phyloP scores from a whole-genome alignment of 2,888 invertebrate genomes.

The Cotesia congregata region DNA sequence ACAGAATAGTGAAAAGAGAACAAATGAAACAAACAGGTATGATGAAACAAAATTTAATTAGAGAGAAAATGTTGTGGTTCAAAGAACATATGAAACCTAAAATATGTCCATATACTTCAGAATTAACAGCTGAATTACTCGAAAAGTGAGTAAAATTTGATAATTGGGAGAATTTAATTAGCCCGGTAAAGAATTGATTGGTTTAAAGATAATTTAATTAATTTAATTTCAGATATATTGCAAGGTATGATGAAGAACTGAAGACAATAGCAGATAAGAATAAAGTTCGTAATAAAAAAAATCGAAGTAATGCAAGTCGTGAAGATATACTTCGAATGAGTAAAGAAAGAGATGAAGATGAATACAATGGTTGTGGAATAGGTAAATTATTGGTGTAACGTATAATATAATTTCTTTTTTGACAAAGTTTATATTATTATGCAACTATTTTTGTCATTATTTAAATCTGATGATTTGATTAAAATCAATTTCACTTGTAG shows the following conservation, averaged over 20 bases:
- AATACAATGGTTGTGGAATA: constrained; percentile 83
- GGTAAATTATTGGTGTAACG: constrained; percentile 59
- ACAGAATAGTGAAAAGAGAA: constrained; percentile 73
- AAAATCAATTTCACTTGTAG: constrained; percentile 63
- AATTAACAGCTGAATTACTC: constrained; percentile 75
- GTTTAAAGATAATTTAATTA: neutral
- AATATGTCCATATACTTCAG: constrained; percentile 73
- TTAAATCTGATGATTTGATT: constrained; percentile 12
- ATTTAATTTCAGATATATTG: constrained; percentile 71
- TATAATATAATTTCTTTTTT: constrained; percentile 25
- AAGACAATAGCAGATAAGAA: constrained; percentile 85
- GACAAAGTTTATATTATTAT: constrained; percentile 9
- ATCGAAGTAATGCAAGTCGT: constrained; percentile 84
- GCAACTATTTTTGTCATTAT: neutral
- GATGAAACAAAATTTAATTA: constrained; percentile 80
- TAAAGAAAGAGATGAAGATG: constrained; percentile 79
- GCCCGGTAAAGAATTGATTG: neutral
- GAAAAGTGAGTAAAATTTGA: constrained; percentile 70
- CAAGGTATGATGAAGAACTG: constrained; percentile 82
- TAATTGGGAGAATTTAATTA: constrained; percentile 2
- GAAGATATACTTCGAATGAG: constrained; percentile 85
- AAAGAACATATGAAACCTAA: constrained; percentile 76
- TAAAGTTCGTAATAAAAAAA: constrained; percentile 81
- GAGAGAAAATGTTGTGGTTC: constrained; percentile 87
- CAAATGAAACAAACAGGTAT: constrained; percentile 77